These are phyloP conservation scores for Drosophila anceps DNA, from an alignment of 2,888 invertebrate genomes.

Conservation along the genomic window DNA sequence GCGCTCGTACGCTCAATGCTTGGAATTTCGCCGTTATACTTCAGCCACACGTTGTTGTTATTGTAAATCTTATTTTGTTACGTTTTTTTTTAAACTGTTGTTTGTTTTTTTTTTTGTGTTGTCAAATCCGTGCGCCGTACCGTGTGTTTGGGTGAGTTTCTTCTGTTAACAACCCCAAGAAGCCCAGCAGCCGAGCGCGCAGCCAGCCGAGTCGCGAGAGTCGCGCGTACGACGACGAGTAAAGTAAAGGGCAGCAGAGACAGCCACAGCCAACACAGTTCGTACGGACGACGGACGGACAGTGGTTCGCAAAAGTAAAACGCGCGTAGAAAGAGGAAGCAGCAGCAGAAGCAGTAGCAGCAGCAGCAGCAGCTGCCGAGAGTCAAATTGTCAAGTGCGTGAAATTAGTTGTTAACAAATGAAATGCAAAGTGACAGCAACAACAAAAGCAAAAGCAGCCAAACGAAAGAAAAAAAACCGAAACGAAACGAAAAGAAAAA, in stretches of 20 bases:
- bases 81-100: background rate
- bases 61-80: constrained; percentile 5
- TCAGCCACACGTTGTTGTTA: constrained; percentile 9
- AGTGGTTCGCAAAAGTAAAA: constrained; percentile 62
- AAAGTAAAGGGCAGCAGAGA: constrained; percentile 44
- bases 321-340: constrained; percentile 67
- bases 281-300: constrained; percentile 31
- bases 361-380: constrained; percentile 34
- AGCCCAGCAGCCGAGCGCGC: constrained; percentile 45
- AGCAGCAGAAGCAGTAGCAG: constrained; percentile 42
- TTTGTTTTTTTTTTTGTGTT: constrained; percentile 8
- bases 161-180: constrained; percentile 50
- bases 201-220: constrained; percentile 27
- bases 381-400: constrained; percentile 59
- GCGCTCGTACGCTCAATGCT: constrained; percentile 53
- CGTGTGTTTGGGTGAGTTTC: constrained; percentile 30
- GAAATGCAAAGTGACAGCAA: constrained; percentile 54
- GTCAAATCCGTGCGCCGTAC: constrained; percentile 15
- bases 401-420: constrained; percentile 53
- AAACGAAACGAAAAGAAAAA: constrained; percentile 8
- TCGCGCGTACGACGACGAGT: no score
- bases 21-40: constrained; percentile 32
- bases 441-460: no score
- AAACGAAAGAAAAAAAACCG: constrained; percentile 5
- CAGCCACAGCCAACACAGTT: constrained; percentile 35